A percentile compares a stretch with the other conserved stretches of the same genome.
These are phyloP conservation scores for Drosophila lini DNA, from an alignment of 1,140 invertebrate species.

Conservation along the genomic window DNA sequence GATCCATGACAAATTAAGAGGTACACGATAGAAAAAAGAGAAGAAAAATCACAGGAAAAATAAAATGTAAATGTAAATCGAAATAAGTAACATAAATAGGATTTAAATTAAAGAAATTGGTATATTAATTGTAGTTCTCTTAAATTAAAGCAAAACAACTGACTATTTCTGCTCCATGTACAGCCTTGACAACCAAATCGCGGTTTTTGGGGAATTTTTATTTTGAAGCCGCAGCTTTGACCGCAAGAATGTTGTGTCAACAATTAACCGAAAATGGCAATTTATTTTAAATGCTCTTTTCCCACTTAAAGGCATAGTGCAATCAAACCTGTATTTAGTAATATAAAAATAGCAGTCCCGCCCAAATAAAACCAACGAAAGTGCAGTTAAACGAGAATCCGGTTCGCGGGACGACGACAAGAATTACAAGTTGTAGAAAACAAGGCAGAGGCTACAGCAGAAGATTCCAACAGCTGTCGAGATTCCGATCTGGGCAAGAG, in stretches of 20 bases:
- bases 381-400: conserved; percentile 72
- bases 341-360: conserved; percentile 38
- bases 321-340: conserved; percentile 51
- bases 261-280: conserved; percentile 60
- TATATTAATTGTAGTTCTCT: too few species aligned
- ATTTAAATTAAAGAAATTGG: too few species aligned
- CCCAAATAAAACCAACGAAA: conserved; percentile 55
- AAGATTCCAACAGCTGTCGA: conserved; percentile 31
- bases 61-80: not conserved
- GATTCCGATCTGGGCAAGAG: conserved; percentile 39
- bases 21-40: not conserved
- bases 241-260: conserved; percentile 70
- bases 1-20: conserved; percentile 12
- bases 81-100: not conserved
- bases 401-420: conserved; percentile 36
- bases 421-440: conserved; percentile 46
- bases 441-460: conserved; percentile 2
- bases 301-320: conserved; percentile 50
- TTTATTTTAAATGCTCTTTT: conserved; percentile 60
- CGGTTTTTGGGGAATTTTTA: conserved; percentile 37
- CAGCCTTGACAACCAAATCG: conserved; percentile 53
- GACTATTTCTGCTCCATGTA: conserved; percentile 12
- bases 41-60: not conserved
- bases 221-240: conserved; percentile 14
- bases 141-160: not conserved